Evolutionary conservation across 2,113 vertebrate species (phyloP).

Genomic region (Fukomys damarensis): DNA sequence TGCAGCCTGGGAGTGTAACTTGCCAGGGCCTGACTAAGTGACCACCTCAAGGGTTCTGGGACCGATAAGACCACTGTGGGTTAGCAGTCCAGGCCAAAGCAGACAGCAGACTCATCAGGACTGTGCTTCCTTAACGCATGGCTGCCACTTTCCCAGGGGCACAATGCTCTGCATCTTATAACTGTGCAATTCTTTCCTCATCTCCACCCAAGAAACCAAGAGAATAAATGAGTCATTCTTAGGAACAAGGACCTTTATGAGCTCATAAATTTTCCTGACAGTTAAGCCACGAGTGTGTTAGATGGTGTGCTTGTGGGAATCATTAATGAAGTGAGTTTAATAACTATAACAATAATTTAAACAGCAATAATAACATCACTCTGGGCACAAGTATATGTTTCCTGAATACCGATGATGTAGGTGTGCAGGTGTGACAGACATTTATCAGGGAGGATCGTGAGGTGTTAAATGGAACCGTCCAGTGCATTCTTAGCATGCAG

Average conservation of each 20-base stretch:
- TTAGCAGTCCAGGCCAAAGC: not conserved
- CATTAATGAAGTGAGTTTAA: not conserved
- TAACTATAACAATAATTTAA: fast-evolving
- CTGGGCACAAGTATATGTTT: not conserved
- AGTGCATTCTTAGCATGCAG: not conserved
- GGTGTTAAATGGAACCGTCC: too few relatives aligned
- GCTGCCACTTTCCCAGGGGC: not conserved
- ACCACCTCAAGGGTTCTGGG: not conserved
- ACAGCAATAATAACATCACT: fast-evolving
- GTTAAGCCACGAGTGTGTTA: not conserved
- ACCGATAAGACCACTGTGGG: fast-evolving
- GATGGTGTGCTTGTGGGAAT: fast-evolving
- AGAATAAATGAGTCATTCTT: too few relatives aligned
- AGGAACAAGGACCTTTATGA: not conserved
- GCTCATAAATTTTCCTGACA: not conserved
- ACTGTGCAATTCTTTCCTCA: fast-evolving
- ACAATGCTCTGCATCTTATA: fast-evolving
- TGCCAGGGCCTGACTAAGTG: not conserved
- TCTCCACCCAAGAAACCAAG: not conserved
- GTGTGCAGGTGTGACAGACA: not conserved
- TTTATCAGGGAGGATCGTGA: not conserved
- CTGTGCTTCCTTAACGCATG: fast-evolving
- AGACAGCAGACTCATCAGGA: too few relatives aligned
- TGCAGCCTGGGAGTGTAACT: not conserved
- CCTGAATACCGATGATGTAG: not conserved